Evolutionary conservation across 1,140 invertebrate genomes (phyloP), one percentile per base, ranked within the genome.

Genomic region (Aphaenogaster ashmeadi): DNA sequence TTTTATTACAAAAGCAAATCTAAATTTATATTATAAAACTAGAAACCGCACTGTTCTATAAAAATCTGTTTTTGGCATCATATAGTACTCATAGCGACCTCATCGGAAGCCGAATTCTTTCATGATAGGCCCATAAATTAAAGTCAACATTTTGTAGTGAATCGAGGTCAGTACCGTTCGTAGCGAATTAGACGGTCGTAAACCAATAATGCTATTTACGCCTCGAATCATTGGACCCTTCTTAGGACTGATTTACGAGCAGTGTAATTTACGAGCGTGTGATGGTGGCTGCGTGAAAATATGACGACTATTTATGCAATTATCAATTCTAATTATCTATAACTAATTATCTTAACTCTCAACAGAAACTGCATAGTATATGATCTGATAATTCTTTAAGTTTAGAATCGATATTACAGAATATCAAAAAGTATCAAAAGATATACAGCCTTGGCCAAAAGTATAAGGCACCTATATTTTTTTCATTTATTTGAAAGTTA

Each of bases 151-250:
- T 87, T 81, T 36, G 3, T 47, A 44, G 38, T 33, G 58, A 64
- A 64, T 8, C 86, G 60, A 85, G 89, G 88, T 85, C 89, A 77
- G 79, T 71, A 69, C n/a, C 8, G 50, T 71, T 13, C 15, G 13
- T 71, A 7, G 18, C 38, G 2, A 38, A 33, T 77, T 21, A 33
- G 13, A 56, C 18, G 36, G 58, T n/a, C 60, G 91, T 94, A 95
- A 95, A 94, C 92, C 94, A 93, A 95, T 95, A 94, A 95, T 95
- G 92, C 94, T 95, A 94, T 95, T 95, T 95, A 94, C 92, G 92
- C 87, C 79, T 91, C 81, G 87, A 94, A 95, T 94, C 85, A 95
- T 95, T 93, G 92, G 80, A 41, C 33, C 71, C 90, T 88, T 91
- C 44, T 94, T 91, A 91, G 83, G 50, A n/a, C 75, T 93, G 92